These are phyloP conservation scores for Rhaphigaster nebulosa DNA, from an alignment of 2,888 invertebrate genomes.

Conservation along the genomic window DNA sequence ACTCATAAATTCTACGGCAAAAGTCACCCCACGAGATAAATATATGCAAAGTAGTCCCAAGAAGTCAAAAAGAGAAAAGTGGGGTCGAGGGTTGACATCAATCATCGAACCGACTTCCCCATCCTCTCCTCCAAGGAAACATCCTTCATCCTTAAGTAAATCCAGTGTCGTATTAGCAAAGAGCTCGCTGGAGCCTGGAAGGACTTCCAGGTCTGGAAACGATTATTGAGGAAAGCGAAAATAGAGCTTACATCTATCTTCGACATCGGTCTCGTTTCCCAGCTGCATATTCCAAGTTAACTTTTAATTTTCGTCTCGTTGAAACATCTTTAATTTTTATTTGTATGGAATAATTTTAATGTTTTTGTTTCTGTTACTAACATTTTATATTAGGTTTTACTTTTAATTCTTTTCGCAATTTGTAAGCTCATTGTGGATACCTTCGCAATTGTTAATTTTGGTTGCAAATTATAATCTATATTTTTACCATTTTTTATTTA, in stretches of 20 bases:
- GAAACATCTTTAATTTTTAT: too few species aligned
- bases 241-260: neutral
- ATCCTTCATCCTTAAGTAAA: constrained; percentile 38
- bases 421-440: too few species aligned
- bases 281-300: neutral
- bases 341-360: too few species aligned
- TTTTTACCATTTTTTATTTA: too few species aligned
- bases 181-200: neutral
- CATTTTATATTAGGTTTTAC: too few species aligned
- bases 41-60: constrained; percentile 6
- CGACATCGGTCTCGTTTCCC: neutral
- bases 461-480: too few species aligned
- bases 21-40: neutral
- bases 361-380: too few species aligned
- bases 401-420: too few species aligned
- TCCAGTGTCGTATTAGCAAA: constrained; percentile 27
- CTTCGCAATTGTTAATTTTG: too few species aligned
- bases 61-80: neutral
- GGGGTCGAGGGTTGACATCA: neutral
- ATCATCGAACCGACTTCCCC: neutral
- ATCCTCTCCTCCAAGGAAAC: neutral
- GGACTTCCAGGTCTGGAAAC: neutral
- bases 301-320: too few species aligned
- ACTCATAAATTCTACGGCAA: neutral
- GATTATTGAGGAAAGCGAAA: neutral